phyloP scores from a whole-genome alignment of 2,113 vertebrate genomes.

The Phylloscopus trochilus region DNA sequence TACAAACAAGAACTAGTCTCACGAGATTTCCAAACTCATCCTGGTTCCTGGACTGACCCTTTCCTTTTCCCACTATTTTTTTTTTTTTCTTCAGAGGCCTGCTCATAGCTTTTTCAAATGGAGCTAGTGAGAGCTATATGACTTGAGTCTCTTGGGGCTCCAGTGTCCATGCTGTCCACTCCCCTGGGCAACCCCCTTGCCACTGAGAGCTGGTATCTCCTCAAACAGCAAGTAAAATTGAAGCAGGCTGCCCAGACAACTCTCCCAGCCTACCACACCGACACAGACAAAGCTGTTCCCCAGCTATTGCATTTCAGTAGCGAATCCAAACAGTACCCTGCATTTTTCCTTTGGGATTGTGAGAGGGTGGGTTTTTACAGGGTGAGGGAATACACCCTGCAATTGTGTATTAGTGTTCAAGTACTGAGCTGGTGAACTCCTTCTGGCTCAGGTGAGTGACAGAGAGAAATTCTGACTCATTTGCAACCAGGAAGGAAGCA shows the following conservation, averaged over 20 bases:
- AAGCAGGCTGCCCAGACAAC: not conserved
- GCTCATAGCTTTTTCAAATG: not conserved
- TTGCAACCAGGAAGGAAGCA: not conserved
- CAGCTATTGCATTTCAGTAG: not conserved
- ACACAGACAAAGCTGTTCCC: not conserved
- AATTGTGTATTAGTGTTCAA: not conserved
- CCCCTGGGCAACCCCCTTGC: not conserved
- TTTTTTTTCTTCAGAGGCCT: not conserved
- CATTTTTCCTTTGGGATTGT: not conserved
- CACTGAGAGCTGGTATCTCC: not conserved
- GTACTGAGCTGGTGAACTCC: not conserved
- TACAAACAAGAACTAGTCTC: not conserved
- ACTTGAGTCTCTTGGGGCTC: not conserved
- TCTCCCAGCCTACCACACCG: not conserved
- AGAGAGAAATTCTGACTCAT: constrained; percentile 13
- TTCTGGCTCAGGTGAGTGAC: constrained; percentile 17
- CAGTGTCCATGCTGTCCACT: not conserved
- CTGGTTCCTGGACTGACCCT: not conserved
- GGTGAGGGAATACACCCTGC: not conserved
- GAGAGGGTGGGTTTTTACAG: not conserved
- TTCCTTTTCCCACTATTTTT: not conserved
- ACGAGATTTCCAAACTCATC: not conserved
- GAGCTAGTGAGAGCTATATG: not conserved
- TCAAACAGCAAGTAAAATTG: not conserved
- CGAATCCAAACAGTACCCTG: not conserved